A percentile compares a stretch with the other conserved stretches of the same genome.
phyloP scores from a whole-genome alignment of 2,888 invertebrate genomes.

The Cephus spinipes region DNA sequence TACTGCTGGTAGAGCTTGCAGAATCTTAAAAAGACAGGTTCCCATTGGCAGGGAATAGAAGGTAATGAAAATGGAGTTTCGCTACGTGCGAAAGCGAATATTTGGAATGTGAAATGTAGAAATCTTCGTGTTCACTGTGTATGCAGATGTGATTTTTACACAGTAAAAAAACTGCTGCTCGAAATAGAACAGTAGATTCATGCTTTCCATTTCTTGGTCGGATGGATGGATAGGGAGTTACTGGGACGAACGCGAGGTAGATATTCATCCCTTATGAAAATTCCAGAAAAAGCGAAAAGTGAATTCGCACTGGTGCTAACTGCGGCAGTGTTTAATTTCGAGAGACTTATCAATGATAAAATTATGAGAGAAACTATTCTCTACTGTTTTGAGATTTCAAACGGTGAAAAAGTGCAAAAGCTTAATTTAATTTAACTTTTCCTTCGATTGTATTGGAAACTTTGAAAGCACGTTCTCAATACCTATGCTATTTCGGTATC shows the following conservation, averaged over 20 bases:
- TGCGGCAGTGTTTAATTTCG: neutral
- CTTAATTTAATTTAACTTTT: too few relatives aligned
- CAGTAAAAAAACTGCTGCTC: neutral
- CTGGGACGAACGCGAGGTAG: conserved; percentile 41
- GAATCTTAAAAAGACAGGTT: neutral
- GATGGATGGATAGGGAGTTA: conserved; percentile 41
- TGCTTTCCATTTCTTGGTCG: conserved; percentile 51
- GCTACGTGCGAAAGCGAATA: neutral
- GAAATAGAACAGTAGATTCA: conserved; percentile 36
- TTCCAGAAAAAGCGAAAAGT: too few relatives aligned
- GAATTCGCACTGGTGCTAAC: too few relatives aligned
- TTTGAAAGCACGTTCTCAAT: too few relatives aligned
- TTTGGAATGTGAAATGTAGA: too few relatives aligned
- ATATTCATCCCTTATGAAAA: conserved; percentile 29
- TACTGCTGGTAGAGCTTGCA: neutral
- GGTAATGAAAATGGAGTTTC: neutral
- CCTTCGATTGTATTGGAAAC: too few relatives aligned
- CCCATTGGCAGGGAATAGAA: neutral
- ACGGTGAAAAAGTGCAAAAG: too few relatives aligned
- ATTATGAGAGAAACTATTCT: too few relatives aligned
- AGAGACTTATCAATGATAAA: neutral
- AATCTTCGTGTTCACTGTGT: neutral
- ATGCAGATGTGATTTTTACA: neutral
- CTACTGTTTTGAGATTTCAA: too few relatives aligned
- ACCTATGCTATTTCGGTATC: too few relatives aligned